phyloP scores from a whole-genome alignment of 2,113 vertebrate genomes.

The Scomber scombrus region DNA sequence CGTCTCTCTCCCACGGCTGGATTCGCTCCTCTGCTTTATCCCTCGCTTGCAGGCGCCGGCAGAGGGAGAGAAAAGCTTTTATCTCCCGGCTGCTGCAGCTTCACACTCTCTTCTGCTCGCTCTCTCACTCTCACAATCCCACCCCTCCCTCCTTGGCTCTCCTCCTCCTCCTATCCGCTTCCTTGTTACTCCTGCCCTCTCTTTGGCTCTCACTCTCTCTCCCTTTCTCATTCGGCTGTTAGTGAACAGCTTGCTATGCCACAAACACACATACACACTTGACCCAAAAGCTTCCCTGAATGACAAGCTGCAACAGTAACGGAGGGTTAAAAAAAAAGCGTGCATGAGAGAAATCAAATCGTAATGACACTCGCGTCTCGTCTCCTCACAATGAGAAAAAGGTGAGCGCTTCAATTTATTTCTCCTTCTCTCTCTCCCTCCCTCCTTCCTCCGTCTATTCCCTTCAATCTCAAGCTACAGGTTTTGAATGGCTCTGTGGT shows the following conservation, averaged over 20 bases:
- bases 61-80: conserved; percentile 75
- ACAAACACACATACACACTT: conserved; percentile 61
- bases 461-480: conserved; percentile 27
- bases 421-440: not conserved
- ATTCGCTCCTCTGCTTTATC: conserved; percentile 65
- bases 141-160: conserved; percentile 73
- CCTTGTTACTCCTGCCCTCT: conserved; percentile 42
- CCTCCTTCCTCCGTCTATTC: not conserved
- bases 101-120: conserved; percentile 77
- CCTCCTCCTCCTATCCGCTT: conserved; percentile 76
- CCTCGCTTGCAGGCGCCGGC: conserved; percentile 63
- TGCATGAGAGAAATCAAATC: conserved; percentile 24
- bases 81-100: conserved; percentile 85
- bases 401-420: not conserved
- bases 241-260: conserved; percentile 61
- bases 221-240: conserved; percentile 41
- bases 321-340: not conserved
- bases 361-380: conserved; percentile 18
- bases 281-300: conserved; percentile 71
- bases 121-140: conserved; percentile 68
- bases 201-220: conserved; percentile 36
- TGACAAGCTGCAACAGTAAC: conserved; percentile 40
- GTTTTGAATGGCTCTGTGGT: conserved; percentile 17
- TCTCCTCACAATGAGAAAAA: conserved; percentile 16
- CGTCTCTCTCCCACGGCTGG: conserved; percentile 48